A percentile compares a stretch with the other conserved stretches of the same genome.
These are phyloP conservation scores for Sceliomorpha sp. DNA, from an alignment of 2,888 invertebrate genomes.

Conservation along the genomic window DNA sequence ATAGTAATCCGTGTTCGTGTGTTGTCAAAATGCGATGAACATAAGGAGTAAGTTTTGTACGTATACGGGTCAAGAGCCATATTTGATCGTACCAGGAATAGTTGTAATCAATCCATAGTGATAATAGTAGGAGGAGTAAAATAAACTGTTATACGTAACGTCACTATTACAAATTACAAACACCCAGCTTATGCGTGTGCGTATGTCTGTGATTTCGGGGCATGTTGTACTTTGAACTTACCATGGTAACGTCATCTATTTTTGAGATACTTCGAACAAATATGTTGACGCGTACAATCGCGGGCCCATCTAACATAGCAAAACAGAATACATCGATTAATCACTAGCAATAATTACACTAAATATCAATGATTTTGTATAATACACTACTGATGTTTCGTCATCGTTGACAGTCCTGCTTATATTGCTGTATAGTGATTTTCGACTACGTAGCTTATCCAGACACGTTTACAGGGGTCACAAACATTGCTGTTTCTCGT, in stretches of 20 bases:
- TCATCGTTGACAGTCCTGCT: conserved; percentile 9
- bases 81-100: conserved; percentile 6
- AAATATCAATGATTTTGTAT: conserved; percentile 49
- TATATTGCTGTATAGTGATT: background rate
- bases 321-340: conserved; percentile 78
- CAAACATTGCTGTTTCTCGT: too few relatives aligned
- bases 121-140: conserved; percentile 20
- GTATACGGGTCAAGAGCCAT: conserved; percentile 28
- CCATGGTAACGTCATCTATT: conserved; percentile 99
- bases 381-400: conserved; percentile 35
- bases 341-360: conserved; percentile 65
- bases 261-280: conserved; percentile 99
- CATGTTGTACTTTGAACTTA: conserved; percentile 84
- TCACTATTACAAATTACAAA: conserved; percentile 63
- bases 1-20: conserved; percentile 12
- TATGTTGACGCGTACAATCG: conserved; percentile 98
- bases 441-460: too few relatives aligned
- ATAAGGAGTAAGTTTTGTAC: conserved; percentile 7
- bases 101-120: conserved; percentile 3
- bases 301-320: conserved; percentile 91
- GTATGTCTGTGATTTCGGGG: conserved; percentile 66
- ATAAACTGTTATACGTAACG: conserved; percentile 40
- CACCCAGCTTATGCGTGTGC: conserved; percentile 67
- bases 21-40: conserved; percentile 20
- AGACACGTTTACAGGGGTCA: too few relatives aligned